A percentile compares a stretch with the other conserved stretches of the same genome.
Conservation (phyloP, 1,140 invertebrate genomes). For the Maniola jurtina region DNA sequence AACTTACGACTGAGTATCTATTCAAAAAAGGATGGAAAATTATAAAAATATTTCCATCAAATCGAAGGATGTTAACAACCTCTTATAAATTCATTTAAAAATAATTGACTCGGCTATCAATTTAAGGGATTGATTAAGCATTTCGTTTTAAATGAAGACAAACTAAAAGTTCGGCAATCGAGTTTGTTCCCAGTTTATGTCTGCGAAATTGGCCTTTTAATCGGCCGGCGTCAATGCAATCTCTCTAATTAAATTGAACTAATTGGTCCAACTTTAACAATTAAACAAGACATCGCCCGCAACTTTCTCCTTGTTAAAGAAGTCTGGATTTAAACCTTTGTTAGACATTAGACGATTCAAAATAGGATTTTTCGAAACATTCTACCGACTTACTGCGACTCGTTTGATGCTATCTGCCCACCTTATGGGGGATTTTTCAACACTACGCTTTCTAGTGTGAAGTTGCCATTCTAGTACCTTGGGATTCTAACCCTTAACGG, state of each 20-base stretch:
- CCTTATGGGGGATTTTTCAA: no score
- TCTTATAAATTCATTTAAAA: not conserved
- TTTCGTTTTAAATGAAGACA: conserved; percentile 6
- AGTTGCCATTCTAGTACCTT: no score
- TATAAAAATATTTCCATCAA: not conserved
- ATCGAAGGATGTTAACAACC: not conserved
- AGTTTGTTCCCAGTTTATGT: conserved; percentile 4
- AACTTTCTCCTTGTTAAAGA: not conserved
- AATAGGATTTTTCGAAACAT: no score
- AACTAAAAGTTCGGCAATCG: not conserved
- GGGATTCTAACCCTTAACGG: no score
- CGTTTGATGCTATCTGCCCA: no score
- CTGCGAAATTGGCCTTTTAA: conserved; percentile 14
- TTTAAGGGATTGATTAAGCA: conserved; percentile 3
- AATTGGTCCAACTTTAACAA: conserved; percentile 1
- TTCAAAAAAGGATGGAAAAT: no score
- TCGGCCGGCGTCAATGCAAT: conserved; percentile 4
- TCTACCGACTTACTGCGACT: no score
- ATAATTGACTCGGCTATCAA: not conserved
- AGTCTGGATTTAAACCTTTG: no score
- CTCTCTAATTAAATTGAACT: conserved; percentile 7
- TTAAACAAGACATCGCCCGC: not conserved
- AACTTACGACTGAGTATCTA: no score
- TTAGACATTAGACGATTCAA: not conserved
- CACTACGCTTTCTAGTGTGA: no score